These are phyloP conservation scores for Thaumetopoea pityocampa DNA, from an alignment of 1,140 invertebrate genomes.

Conservation along the genomic window DNA sequence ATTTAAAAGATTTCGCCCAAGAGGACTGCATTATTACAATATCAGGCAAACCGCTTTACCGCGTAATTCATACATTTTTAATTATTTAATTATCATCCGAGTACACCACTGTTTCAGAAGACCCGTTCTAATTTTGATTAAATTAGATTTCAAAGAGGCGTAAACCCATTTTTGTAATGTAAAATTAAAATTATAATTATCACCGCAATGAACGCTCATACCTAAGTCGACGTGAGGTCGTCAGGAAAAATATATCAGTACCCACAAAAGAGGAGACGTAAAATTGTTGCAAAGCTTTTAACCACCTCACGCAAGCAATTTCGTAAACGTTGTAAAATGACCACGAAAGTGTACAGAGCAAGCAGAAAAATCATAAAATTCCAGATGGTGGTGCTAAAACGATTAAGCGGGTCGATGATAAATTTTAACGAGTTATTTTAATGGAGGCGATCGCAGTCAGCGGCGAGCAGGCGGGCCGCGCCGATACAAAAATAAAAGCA, in stretches of 20 bases:
- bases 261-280: slow-evolving; percentile 15
- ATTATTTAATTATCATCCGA: slow-evolving; percentile 74
- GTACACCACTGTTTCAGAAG: slow-evolving; percentile 60
- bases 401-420: slow-evolving; percentile 75
- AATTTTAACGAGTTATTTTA: slow-evolving; percentile 76
- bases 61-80: slow-evolving; percentile 72
- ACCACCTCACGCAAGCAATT: slow-evolving; percentile 50
- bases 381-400: slow-evolving; percentile 74
- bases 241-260: slow-evolving; percentile 12
- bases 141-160: slow-evolving; percentile 53
- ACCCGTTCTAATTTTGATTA: slow-evolving; percentile 63
- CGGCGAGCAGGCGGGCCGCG: slow-evolving; percentile 64
- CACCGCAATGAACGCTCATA: slow-evolving; percentile 14
- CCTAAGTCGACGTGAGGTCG: slow-evolving; percentile 2
- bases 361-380: slow-evolving; percentile 75
- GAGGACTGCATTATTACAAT: slow-evolving; percentile 72
- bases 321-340: slow-evolving; percentile 67
- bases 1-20: slow-evolving; percentile 70
- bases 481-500: slow-evolving; percentile 72
- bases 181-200: slow-evolving; percentile 46
- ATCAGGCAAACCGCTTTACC: slow-evolving; percentile 67
- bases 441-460: slow-evolving; percentile 72
- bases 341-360: slow-evolving; percentile 67
- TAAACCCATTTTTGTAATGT: slow-evolving; percentile 44
- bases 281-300: slow-evolving; percentile 38